Percentiles rank a stretch among this genome's conserved stretches.
Conservation (phyloP, 2,797 vertebrate species). For the Macroramphosus scolopax region DNA sequence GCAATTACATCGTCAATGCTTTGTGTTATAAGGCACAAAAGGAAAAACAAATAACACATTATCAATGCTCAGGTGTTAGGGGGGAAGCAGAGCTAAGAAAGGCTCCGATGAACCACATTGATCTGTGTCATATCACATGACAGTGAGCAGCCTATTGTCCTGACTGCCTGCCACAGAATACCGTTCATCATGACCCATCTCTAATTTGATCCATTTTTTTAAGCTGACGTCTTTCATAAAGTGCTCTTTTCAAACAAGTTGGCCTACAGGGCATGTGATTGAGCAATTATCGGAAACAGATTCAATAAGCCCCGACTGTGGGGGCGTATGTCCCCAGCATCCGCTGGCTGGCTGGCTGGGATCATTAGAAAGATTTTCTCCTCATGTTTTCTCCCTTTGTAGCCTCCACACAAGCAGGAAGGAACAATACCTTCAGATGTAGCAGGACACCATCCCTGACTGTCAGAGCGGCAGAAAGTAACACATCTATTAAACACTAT, state of each 20-base stretch:
- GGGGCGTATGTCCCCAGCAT: conserved; percentile 53
- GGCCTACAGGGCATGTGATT: conserved; percentile 52
- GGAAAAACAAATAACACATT: conserved; percentile 14
- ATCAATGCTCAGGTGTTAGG: too few species aligned
- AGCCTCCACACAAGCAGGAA: conserved; percentile 31
- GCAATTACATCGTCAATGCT: conserved; percentile 21
- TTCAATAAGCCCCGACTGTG: conserved; percentile 41
- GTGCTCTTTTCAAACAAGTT: conserved; percentile 35
- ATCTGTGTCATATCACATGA: conserved; percentile 60
- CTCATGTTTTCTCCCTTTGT: conserved; percentile 47
- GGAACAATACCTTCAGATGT: conserved; percentile 53
- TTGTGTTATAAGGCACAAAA: conserved; percentile 18
- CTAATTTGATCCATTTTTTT: too few species aligned
- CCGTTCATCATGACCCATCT: too few species aligned
- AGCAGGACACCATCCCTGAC: conserved; percentile 47
- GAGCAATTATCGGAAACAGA: conserved; percentile 71
- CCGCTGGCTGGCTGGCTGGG: conserved; percentile 33
- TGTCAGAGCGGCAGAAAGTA: conserved; percentile 29
- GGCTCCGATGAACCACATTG: too few species aligned
- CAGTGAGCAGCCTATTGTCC: conserved; percentile 48
- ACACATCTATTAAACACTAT: conserved; percentile 58
- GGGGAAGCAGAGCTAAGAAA: too few species aligned
- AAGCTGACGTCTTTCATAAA: conserved; percentile 35
- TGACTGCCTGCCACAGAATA: too few species aligned
- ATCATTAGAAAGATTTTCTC: conserved; percentile 62